Conservation (phyloP, 2,797 vertebrate species). For the Rhyacichthys aspro region DNA sequence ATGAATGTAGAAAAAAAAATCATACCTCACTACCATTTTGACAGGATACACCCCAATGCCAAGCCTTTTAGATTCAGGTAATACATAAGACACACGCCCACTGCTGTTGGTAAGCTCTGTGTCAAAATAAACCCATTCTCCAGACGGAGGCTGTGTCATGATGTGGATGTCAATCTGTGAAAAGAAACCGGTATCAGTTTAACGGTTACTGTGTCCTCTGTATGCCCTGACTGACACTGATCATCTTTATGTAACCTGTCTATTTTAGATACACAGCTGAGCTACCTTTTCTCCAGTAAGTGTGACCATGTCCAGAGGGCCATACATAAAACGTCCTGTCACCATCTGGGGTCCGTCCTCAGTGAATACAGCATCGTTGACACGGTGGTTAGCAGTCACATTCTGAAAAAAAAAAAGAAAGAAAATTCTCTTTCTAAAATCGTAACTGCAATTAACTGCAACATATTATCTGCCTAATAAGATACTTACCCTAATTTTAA, state of each 20-base stretch:
- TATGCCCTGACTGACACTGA: background rate
- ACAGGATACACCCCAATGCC: constrained; percentile 95
- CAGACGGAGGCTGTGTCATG: constrained; percentile 95
- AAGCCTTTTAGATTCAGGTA: constrained; percentile 89
- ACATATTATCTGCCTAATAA: background rate
- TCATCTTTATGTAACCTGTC: background rate
- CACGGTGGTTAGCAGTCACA: constrained; percentile 95
- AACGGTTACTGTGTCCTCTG: background rate
- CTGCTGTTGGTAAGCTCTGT: constrained; percentile 96
- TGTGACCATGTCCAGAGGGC: constrained; percentile 98
- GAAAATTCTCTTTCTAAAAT: background rate
- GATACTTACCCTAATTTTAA: constrained; percentile 90
- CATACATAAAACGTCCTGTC: constrained; percentile 95
- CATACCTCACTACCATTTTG: constrained; percentile 98
- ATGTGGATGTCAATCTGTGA: constrained; percentile 95
- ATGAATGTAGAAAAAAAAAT: background rate
- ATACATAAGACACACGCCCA: constrained; percentile 89
- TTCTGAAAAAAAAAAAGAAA: constrained; percentile 79
- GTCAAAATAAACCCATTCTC: constrained; percentile 95
- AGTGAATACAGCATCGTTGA: constrained; percentile 91
- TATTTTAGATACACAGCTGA: background rate
- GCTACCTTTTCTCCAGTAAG: constrained; percentile 95
- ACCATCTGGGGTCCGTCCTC: constrained; percentile 91
- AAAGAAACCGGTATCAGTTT: background rate
- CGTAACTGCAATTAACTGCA: background rate